Base-by-base conservation (phyloP, 2,797 vertebrate species). In the Gephyroberyx darwinii region DNA sequence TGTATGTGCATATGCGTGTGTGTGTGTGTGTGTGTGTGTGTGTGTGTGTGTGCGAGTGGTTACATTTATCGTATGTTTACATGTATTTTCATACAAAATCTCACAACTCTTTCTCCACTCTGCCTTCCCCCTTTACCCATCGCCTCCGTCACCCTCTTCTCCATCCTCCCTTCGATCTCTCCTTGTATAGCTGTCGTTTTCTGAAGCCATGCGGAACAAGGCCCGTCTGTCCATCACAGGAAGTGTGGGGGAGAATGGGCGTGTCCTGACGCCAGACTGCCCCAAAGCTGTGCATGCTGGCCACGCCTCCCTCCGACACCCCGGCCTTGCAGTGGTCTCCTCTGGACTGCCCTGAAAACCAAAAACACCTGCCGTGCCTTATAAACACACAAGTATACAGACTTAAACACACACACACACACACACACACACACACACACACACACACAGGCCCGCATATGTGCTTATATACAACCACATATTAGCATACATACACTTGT, bases 131-230 rank as follows among this genome's bases (percentile, higher is more conserved):
- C 69, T 69, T 54, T 35, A 61, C 45, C 45, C 58, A 59, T 17
- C 50, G 58, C 53, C 45, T 57, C 69, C 83, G 71, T 54, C 60
- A 65, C 84, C 69, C 77, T 78, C 68, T 72, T 75, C 72, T 65
- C 71, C 66, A 72, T 76, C 80, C 80, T 78, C 81, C 81, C 60
- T 78, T 90, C 85, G 66, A 57, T 79, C 67, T 86, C 35, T 37
- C 19, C 12, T 14, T 89, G 78, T 75, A 77, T 85, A 99, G 97
- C 94, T 99, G 83, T 98, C 97, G 79, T 99, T 99, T 94, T 98
- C 97, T 83, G 98, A 99, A 96, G 98, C 98, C 95, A 98, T 99
- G 97, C 95, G 98, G 95, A 98, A 98, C 94, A 99, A 99, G 95
- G 97, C 98, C 80, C 96, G 98, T 84, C 91, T 99, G 93, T 99